Base-by-base conservation (phyloP, 1,140 invertebrate genomes). In the Eupristina koningsbergeri region DNA sequence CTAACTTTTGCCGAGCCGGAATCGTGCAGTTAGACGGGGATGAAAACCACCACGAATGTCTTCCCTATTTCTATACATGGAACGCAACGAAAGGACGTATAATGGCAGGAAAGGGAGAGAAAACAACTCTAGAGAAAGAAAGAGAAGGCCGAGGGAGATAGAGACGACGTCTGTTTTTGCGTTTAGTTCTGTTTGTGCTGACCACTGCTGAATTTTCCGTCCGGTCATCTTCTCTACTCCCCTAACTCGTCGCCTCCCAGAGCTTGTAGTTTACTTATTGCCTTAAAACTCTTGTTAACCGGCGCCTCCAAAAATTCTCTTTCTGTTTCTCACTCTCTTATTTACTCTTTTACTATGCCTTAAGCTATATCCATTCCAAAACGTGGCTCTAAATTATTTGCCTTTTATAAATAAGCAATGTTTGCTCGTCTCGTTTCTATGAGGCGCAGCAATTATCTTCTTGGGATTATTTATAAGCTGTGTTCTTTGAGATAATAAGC, bases 241-340 rank as follows among this genome's bases (percentile, higher is more conserved):
- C 64, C 64, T 41, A 34, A 31, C 88, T 89, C 87, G 90, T 91
- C 88, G 88, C 90, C 90, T 89, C 89, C 90, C 89, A 91, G 90
- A 91, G 88, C 90, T 91, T 91, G 90, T 91, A 91, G 87, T 86
- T 90, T 89, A 89, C 89, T 91, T 91, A 90, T 91, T 91, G 89
- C 90, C 88, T 88, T 86, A 89, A 89, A 90, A 88, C 89, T 90
- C 89, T 87, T 89, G 90, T 91, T 91, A 91, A 90, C 89, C 88
- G 89, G 39, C 63, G 41, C 77, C 77, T 79, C 87, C 88, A 34
- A 71, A 80, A 80, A 71, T 80, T 39, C 36, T 71, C 79, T 83
- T 81, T 53, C 80, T 79, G 53, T 45, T 3, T 29, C 29, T 58
- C 63, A 74, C 47, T 50, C 47, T 50, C n/a, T 67, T 41, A 19